Evolutionary conservation across 2,888 invertebrate species (phyloP), one percentile per base, ranked within the genome.

Genomic region (Drosophila flavopinicola): DNA sequence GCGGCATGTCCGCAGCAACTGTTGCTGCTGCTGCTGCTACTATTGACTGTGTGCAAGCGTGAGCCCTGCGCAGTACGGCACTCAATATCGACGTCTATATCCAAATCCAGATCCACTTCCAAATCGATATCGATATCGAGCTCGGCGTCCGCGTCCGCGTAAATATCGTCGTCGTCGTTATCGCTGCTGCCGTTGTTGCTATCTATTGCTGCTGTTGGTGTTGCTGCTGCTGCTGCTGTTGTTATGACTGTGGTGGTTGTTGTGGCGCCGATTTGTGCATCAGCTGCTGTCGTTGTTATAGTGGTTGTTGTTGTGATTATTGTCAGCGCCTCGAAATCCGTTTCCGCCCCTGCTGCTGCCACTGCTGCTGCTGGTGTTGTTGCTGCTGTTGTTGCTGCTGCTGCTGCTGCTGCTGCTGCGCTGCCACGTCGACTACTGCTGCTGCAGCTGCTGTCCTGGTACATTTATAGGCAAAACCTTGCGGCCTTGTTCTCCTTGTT

Each of bases 371-470:
- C n/a, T 29, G 66, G 4, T 24, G 78, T 15, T 35, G 60, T 13
- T 29, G 53, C 6, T 7, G 54, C 9, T 49, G 59, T 25, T 42
- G 76, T 10, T 58, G 78, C 24, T 48, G 80, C 33, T 70, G 73
- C n/a, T 66, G 74, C 39, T 66, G 69, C 24, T 71, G 84, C 49
- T 68, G 58, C 54, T 75, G 75, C 67, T 77, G 75, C 78, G 68
- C 56, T 79, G 76, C 66, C 77, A 85, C 86, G 87, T 87, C 87
- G 83, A 83, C 87, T 87, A 90, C 89, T 89, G 89, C 90, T 90
- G 75, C 82, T 88, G 88, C 90, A 90, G 89, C 88, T 87, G 82
- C 80, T 90, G 85, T 90, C 87, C 77, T 89, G 88, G 89, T 88
- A 89, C 89, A 89, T 89, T 89, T 89, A 89, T 84, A 78, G 57